Evolutionary conservation across 2,888 invertebrate genomes (phyloP), one percentile per base, ranked within the genome.

Genomic region (Lasioglossum zephyrum): DNA sequence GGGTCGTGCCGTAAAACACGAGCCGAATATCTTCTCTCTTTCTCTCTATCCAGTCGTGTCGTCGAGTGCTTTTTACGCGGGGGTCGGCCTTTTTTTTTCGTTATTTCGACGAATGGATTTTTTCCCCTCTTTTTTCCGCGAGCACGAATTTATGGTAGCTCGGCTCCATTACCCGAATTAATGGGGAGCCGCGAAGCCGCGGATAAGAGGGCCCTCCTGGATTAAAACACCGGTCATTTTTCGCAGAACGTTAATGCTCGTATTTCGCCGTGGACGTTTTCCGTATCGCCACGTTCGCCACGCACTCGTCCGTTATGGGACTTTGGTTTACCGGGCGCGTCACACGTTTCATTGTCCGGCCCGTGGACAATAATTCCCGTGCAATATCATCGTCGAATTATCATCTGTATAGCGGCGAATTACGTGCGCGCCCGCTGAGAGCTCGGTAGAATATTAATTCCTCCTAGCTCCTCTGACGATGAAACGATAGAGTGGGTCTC

Each of bases 131-230:
- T 66, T 66, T 66, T 36, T 18, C 31, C 66, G 66, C n/a, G 16
- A 76, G 77, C 31, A 16, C 70, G 22, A 36, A 72, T 81, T 81
- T 77, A 22, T 26, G 6, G 18, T 44, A 4, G n/a, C 18, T 22
- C 18, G 16, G 49, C 49, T 81, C 41, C 81, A 78, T 81, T 81
- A 73, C 60, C 72, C 72, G 79, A 78, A 81, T 81, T 81, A 81
- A 81, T 39, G 53, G 36, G 31, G 72, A 81, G 47, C 47, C 72
- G 22, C 22, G 79, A 72, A n/a, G 9, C 39, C 60, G 31, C 16
- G 60, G 31, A 39, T 31, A 36, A 47, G 49, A 26, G 60, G 18
- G 47, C 31, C 36, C 39, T 39, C 22, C 69, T 11, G 39, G 39
- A 69, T 69, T 69, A 69, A 69, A 69, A 39, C 39, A 69, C 39